phyloP scores from a whole-genome alignment of 2,888 invertebrate genomes.

The Drosophila pseudotalamancana region DNA sequence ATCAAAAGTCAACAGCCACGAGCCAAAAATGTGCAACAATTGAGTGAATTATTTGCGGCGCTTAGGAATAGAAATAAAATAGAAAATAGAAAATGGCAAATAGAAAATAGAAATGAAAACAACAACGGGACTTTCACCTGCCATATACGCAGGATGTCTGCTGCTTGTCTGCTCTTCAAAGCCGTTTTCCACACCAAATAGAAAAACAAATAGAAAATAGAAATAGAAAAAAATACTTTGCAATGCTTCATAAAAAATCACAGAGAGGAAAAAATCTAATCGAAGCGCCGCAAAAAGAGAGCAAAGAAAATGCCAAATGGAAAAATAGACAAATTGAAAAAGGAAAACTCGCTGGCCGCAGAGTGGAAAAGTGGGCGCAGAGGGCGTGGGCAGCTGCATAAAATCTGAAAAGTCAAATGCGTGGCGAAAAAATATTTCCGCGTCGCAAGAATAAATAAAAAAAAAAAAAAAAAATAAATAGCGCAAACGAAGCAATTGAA shows the following conservation, averaged over 20 bases:
- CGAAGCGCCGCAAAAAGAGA: conserved; percentile 61
- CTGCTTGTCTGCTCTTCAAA: conserved; percentile 71
- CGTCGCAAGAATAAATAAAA: conserved; percentile 39
- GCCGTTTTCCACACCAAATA: conserved; percentile 49
- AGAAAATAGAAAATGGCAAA: conserved; percentile 22
- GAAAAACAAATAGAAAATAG: conserved; percentile 17
- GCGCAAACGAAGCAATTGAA: conserved; percentile 62
- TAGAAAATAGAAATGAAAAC: conserved; percentile 42
- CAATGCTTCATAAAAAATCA: conserved; percentile 43
- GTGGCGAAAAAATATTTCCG: conserved; percentile 67
- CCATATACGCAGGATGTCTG: conserved; percentile 68
- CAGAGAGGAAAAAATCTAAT: conserved; percentile 70
- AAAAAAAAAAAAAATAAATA: conserved; percentile 54
- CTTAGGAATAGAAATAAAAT: conserved; percentile 57
- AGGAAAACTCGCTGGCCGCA: conserved; percentile 35
- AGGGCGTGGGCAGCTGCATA: conserved; percentile 9
- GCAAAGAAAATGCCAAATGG: conserved; percentile 31
- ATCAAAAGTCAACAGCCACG: conserved; percentile 44
- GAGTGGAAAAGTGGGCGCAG: conserved; percentile 5
- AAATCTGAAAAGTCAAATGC: conserved; percentile 64
- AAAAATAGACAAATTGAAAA: conserved; percentile 55
- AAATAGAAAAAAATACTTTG: conserved; percentile 15
- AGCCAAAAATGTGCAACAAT: conserved; percentile 49
- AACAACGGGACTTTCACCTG: conserved; percentile 75
- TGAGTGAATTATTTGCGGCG: conserved; percentile 69